phyloP scores from a whole-genome alignment of 2,888 invertebrate species.

The Anthophora plumipes region DNA sequence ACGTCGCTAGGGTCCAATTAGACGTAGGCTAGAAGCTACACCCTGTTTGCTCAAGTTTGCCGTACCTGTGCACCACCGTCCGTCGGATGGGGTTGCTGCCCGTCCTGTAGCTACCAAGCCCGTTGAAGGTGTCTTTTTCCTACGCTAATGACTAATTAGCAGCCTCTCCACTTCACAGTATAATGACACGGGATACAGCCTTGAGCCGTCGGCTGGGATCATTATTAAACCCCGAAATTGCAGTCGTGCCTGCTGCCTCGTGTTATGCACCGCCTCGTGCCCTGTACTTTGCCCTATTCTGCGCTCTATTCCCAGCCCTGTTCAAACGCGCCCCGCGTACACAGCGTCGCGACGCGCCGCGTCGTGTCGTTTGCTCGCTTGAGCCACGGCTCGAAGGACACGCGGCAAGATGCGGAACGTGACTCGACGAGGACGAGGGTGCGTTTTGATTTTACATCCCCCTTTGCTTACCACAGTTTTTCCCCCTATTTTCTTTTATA shows the following conservation, averaged over 20 bases:
- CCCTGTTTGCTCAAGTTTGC: slow-evolving; percentile 84
- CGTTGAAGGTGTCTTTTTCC: slow-evolving; percentile 83
- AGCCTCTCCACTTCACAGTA: slow-evolving; percentile 81
- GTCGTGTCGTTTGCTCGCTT: slow-evolving; percentile 4
- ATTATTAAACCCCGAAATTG: slow-evolving; percentile 80
- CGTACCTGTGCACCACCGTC: slow-evolving; percentile 72
- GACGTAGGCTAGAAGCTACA: slow-evolving; percentile 83
- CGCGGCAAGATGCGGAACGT: slow-evolving; percentile 63
- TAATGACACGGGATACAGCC: slow-evolving; percentile 81
- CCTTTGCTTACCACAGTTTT: neutral
- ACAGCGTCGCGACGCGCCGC: neutral
- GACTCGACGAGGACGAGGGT: slow-evolving; percentile 63
- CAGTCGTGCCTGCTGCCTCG: slow-evolving; percentile 65
- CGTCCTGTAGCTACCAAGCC: slow-evolving; percentile 66
- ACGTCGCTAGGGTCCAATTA: slow-evolving; percentile 85
- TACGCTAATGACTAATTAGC: slow-evolving; percentile 85
- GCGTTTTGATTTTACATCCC: slow-evolving; percentile 40
- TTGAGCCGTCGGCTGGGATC: slow-evolving; percentile 72
- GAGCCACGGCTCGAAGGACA: slow-evolving; percentile 58
- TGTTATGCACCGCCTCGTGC: slow-evolving; percentile 50
- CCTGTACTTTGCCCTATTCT: slow-evolving; percentile 54
- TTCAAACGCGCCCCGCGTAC: neutral
- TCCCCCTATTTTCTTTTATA: neutral
- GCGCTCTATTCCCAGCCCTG: slow-evolving; percentile 21
- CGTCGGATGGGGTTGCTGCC: slow-evolving; percentile 70